These are phyloP conservation scores for Chauna torquata DNA, from an alignment of 2,113 vertebrate species.

Conservation along the genomic window DNA sequence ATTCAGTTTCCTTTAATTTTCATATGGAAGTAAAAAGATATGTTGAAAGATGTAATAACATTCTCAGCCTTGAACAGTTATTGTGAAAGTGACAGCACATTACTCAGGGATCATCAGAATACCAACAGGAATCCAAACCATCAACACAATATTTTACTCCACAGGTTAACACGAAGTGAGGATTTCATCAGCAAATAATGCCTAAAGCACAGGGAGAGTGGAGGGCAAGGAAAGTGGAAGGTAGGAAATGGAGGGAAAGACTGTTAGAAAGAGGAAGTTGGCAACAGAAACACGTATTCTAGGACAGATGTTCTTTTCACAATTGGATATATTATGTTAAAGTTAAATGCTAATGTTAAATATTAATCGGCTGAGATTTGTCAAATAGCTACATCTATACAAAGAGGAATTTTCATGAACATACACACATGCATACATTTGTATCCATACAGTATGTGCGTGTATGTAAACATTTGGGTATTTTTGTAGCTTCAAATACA, in stretches of 20 bases:
- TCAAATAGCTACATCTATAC: background rate
- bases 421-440: background rate
- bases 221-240: background rate
- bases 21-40: slow-evolving; percentile 25
- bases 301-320: background rate
- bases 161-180: background rate
- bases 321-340: background rate
- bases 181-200: slow-evolving; percentile 14
- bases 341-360: background rate
- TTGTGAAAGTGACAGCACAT: slow-evolving; percentile 20
- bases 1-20: slow-evolving; percentile 54
- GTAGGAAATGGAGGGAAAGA: background rate
- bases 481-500: background rate
- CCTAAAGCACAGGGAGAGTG: background rate
- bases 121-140: slow-evolving; percentile 18
- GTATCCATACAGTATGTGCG: background rate
- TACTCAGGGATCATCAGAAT: slow-evolving; percentile 12
- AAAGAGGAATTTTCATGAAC: background rate
- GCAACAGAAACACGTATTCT: background rate
- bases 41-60: slow-evolving; percentile 41
- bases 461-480: background rate
- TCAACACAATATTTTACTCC: slow-evolving; percentile 4
- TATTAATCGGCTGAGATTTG: background rate
- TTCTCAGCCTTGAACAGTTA: slow-evolving; percentile 38
- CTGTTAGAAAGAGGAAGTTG: background rate